Conservation (phyloP, 2,113 vertebrate species). For the Dromaius novaehollandiae region DNA sequence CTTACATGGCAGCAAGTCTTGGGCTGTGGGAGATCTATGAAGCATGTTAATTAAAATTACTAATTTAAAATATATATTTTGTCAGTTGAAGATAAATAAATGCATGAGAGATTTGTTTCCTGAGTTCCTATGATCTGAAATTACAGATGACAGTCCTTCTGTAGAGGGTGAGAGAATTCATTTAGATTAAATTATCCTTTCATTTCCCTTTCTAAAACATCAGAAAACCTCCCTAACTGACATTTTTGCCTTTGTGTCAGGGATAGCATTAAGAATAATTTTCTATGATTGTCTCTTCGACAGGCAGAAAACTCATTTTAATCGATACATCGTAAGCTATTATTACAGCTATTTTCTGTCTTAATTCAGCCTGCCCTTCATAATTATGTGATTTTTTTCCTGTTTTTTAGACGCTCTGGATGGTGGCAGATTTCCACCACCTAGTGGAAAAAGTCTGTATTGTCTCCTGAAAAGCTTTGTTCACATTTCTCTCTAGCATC, state of each 20-base stretch:
- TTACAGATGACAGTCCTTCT: conserved; percentile 17
- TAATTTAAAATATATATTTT: conserved; percentile 41
- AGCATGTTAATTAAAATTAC: conserved; percentile 33
- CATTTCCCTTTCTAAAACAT: conserved; percentile 54
- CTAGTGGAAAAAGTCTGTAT: conserved; percentile 72
- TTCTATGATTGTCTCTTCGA: conserved; percentile 58
- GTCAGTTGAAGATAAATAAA: conserved; percentile 48
- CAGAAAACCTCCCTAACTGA: conserved; percentile 51
- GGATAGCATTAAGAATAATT: conserved; percentile 68
- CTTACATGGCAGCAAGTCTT: background rate
- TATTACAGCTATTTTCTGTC: conserved; percentile 67
- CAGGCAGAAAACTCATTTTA: conserved; percentile 60
- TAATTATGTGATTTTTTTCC: conserved; percentile 52
- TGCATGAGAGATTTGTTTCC: background rate
- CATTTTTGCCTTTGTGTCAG: conserved; percentile 52
- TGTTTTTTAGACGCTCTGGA: conserved; percentile 25
- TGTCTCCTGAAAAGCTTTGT: background rate
- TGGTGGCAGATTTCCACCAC: conserved; percentile 76
- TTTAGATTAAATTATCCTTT: conserved; percentile 54
- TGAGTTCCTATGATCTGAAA: background rate
- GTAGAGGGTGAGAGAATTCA: conserved; percentile 6
- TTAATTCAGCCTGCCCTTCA: conserved; percentile 67
- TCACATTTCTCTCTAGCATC: background rate
- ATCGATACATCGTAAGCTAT: conserved; percentile 55
- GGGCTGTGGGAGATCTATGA: background rate